Conservation (phyloP, 1,140 invertebrate genomes). For the Diprion similis region DNA sequence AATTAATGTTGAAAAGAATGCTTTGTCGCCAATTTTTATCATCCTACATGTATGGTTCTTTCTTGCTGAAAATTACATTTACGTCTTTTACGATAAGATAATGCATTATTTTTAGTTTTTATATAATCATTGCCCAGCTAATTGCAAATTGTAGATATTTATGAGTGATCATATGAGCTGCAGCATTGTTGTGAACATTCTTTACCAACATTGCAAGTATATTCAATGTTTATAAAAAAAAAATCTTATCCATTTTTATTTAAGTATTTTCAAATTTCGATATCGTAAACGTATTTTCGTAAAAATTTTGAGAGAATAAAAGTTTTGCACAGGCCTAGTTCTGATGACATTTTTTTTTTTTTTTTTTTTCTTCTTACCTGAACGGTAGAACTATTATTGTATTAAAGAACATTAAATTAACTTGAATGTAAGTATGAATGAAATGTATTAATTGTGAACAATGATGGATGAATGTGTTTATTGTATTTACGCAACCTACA, state of each 20-base stretch:
- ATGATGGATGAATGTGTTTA: slow-evolving; percentile 48
- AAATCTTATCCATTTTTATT: neutral
- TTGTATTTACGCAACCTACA: slow-evolving; percentile 45
- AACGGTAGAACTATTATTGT: slow-evolving; percentile 29
- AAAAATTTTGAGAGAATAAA: neutral
- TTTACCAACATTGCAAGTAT: neutral
- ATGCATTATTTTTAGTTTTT: neutral
- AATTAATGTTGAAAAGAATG: neutral
- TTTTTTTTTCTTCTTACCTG: slow-evolving; percentile 32
- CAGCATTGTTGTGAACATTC: neutral
- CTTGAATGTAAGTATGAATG: slow-evolving; percentile 36
- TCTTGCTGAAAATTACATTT: neutral
- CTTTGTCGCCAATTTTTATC: neutral
- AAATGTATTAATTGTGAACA: slow-evolving; percentile 39
- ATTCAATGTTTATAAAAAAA: neutral
- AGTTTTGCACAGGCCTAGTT: slow-evolving; percentile 33
- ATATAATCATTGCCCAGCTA: neutral
- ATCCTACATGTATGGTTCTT: neutral
- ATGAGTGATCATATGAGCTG: neutral
- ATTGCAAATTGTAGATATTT: neutral
- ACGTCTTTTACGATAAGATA: no score
- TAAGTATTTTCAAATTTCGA: neutral
- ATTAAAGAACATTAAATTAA: slow-evolving; percentile 34
- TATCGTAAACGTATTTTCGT: neutral
- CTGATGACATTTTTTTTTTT: slow-evolving; percentile 33